Evolutionary conservation across 53 echinoderm and acorn worm genomes (phyloP), one percentile per base, ranked within the genome.

Genomic region (Arbacia lixula): DNA sequence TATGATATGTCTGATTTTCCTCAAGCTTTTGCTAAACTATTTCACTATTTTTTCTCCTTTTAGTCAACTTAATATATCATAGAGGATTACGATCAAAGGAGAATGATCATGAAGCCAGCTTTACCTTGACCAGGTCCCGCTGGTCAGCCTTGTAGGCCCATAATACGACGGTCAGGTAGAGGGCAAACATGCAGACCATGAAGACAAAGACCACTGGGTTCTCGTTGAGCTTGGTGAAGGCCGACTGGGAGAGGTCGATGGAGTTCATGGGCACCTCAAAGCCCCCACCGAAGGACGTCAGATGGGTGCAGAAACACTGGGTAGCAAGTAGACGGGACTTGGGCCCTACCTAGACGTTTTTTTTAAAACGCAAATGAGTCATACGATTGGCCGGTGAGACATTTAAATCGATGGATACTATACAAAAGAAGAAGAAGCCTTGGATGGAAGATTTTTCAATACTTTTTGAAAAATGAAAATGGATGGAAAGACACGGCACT

Each of bases 121-220:
- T 79, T 49, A 92, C 87, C 71, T 84, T 83, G 34, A 74, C 83
- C 27, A 85, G 68, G 53, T 95, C 95, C 40, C 95, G 58, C 69
- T 95, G 90, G 72, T 95, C 95, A 6, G 87, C 90, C 83, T 95
- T 95, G 35, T 85, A 78, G 0, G 95, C 92, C 95, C 95, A 95
- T 21, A 95, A 49, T n/a, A 92, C 32, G 22, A 92, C 64, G 16
- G 88, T 83, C 24, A 90, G 41, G 62, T 95, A 95, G 28, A 95
- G 39, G 10, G 90, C 66, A 28, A 92, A 84, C 54, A 89, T 89
- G 39, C 66, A 80, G 28, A 85, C 85, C 90, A 92, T 90, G 82
- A 95, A 95, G 28, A 83, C 86, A 68, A 95, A 95, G 3, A 95
- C 95, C 8, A 95, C 88, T 0, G 95, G 95, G 49, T 95, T 95